Conservation (phyloP, 2,797 vertebrate species). For the Alca torda region DNA sequence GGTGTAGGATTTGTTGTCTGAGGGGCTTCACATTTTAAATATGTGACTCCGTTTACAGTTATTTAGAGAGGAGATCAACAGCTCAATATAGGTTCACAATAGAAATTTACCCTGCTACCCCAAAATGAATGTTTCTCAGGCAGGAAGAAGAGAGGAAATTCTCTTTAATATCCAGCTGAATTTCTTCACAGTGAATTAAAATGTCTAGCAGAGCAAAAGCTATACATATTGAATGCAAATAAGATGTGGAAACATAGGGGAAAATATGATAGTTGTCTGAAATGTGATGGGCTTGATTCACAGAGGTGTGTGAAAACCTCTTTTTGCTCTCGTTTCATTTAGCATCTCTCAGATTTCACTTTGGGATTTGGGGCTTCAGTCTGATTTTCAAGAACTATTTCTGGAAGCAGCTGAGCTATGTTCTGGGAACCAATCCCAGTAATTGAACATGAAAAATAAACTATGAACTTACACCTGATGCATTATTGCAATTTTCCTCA, state of each 20-base stretch:
- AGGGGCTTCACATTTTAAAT: neutral
- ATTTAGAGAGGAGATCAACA: neutral
- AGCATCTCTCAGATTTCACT: conserved; percentile 6
- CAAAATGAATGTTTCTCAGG: neutral
- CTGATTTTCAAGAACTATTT: conserved; percentile 28
- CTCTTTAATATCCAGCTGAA: neutral
- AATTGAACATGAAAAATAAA: conserved; percentile 40
- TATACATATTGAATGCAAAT: neutral
- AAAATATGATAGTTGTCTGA: neutral
- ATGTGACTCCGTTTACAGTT: neutral
- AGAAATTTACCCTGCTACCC: neutral
- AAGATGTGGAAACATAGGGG: neutral
- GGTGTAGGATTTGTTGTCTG: neutral
- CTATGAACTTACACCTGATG: neutral
- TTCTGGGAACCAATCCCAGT: conserved; percentile 28
- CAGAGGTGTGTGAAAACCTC: neutral
- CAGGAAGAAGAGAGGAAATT: neutral
- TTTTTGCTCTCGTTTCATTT: neutral
- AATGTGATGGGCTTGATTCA: neutral
- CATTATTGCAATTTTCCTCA: conserved; percentile 23
- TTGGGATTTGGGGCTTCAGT: neutral
- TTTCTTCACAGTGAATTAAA: neutral
- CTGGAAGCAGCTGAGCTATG: neutral
- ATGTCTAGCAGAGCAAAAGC: neutral
- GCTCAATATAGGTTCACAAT: neutral